Percentiles rank a stretch among this genome's conserved stretches.
Evolutionary conservation across 1,140 invertebrate genomes (phyloP).

Genomic region (Lordiphosa clarofinis): DNA sequence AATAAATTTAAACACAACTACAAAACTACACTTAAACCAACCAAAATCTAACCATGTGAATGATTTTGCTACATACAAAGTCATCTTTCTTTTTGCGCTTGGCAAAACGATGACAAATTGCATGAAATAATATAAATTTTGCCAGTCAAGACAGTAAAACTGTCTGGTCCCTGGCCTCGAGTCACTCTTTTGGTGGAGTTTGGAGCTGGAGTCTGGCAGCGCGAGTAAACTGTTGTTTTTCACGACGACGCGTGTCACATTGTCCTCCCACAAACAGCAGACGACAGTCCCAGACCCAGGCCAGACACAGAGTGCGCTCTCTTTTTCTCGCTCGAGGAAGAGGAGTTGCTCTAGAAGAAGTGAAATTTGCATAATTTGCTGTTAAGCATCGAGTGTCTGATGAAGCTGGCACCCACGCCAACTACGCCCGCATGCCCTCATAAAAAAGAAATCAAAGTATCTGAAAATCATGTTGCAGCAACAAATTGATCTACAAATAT

Average conservation of each 20-base stretch:
- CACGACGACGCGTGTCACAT: conserved; percentile 76
- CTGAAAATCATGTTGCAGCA: conserved; percentile 37
- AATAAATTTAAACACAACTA: too few relatives aligned
- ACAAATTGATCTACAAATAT: conserved; percentile 59
- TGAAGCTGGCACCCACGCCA: conserved; percentile 44
- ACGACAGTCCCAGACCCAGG: conserved; percentile 43
- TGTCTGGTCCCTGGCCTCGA: conserved; percentile 43
- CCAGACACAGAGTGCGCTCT: conserved; percentile 5
- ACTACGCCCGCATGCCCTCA: conserved; percentile 34
- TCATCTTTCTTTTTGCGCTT: conserved; percentile 58
- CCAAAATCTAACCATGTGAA: conserved; percentile 18
- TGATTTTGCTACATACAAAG: conserved; percentile 45
- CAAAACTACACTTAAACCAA: neutral
- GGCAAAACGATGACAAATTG: conserved; percentile 77
- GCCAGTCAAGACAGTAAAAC: conserved; percentile 71
- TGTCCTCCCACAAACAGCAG: conserved; percentile 73
- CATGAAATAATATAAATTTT: conserved; percentile 77
- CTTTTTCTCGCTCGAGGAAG: neutral
- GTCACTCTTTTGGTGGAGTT: conserved; percentile 11
- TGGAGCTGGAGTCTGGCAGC: conserved; percentile 43
- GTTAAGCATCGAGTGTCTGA: conserved; percentile 47
- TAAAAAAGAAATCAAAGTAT: neutral
- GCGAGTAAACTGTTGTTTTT: conserved; percentile 76
- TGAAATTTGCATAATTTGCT: conserved; percentile 68
- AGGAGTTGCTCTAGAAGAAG: conserved; percentile 26